Conservation (phyloP, 2,797 vertebrate genomes). For the Lepilemur septentrionalis region DNA sequence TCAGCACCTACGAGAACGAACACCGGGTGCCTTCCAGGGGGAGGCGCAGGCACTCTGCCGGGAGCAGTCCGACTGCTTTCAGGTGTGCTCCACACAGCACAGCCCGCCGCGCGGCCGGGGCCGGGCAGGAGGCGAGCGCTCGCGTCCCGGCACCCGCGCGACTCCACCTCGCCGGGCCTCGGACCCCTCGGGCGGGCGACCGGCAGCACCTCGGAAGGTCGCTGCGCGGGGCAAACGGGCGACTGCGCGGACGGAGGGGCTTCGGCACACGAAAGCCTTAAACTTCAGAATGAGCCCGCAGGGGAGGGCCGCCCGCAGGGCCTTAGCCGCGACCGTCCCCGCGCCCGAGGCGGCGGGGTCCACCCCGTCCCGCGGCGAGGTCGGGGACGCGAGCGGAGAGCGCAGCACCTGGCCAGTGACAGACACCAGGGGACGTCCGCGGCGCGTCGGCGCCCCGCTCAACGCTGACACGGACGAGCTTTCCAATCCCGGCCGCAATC, state of each 20-base stretch:
- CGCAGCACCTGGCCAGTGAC: background rate
- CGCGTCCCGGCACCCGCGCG: rapidly evolving
- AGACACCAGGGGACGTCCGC: background rate
- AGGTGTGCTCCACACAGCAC: background rate
- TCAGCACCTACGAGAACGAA: background rate
- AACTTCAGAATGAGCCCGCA: rapidly evolving
- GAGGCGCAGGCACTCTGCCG: background rate
- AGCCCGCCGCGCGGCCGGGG: too few relatives aligned
- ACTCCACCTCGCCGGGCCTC: background rate
- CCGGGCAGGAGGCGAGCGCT: too few relatives aligned
- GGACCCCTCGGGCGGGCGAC: background rate
- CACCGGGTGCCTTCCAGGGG: too few relatives aligned
- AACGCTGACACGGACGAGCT: background rate
- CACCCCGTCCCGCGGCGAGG: background rate
- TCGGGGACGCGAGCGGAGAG: too few relatives aligned
- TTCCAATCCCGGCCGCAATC: background rate
- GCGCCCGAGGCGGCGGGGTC: background rate
- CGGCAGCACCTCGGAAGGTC: background rate
- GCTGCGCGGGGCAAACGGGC: rapidly evolving
- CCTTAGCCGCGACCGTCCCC: too few relatives aligned
- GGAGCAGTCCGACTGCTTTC: background rate
- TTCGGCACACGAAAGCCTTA: background rate
- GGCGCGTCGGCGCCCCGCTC: rapidly evolving
- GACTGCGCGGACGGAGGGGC: background rate
- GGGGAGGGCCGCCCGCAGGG: too few relatives aligned